Conservation (phyloP, 2,797 vertebrate species). For the Hypotaenidia philippensis region DNA sequence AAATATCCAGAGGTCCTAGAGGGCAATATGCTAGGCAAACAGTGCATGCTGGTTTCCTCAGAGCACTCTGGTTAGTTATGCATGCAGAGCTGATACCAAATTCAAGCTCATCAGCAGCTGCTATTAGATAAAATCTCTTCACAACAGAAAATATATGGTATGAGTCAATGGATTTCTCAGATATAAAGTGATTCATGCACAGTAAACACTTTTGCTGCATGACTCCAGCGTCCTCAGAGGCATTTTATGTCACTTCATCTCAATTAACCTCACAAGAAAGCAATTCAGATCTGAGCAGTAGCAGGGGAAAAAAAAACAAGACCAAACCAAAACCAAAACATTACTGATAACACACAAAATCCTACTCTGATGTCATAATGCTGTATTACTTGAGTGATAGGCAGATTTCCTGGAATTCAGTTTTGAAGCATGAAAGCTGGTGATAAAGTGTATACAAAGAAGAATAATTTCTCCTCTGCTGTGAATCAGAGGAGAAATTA, state of each 20-base stretch:
- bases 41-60: neutral
- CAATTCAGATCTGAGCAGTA: constrained; percentile 20
- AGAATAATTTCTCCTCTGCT: neutral
- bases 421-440: neutral
- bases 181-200: neutral
- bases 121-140: constrained; percentile 9
- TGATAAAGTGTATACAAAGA: neutral
- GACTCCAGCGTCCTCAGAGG: constrained; percentile 18
- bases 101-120: neutral
- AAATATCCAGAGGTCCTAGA: neutral
- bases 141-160: constrained; percentile 18
- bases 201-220: constrained; percentile 16
- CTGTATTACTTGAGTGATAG: constrained; percentile 43
- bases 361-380: constrained; percentile 45
- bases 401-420: constrained; percentile 43
- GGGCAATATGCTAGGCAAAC: neutral
- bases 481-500: neutral
- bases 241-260: constrained; percentile 29
- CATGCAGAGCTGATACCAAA: neutral
- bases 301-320: neutral
- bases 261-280: constrained; percentile 43
- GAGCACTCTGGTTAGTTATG: neutral
- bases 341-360: constrained; percentile 50
- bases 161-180: constrained; percentile 49
- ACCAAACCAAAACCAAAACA: neutral